Conservation (phyloP, 1,140 invertebrate genomes). For the Steinernema feltiae region DNA sequence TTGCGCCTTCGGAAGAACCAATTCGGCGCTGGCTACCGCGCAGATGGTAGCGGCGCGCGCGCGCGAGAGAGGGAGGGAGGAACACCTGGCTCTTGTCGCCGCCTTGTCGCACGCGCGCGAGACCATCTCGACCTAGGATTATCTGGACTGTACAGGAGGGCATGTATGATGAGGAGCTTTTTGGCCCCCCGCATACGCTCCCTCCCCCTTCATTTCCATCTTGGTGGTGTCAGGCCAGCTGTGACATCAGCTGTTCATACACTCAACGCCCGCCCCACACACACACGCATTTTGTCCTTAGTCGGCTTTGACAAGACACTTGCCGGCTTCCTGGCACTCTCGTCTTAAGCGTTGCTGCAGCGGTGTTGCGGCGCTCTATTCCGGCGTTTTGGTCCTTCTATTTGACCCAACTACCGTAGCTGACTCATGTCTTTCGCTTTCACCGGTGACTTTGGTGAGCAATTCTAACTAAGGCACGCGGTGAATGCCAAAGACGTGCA, state of each 20-base stretch:
- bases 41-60: not conserved
- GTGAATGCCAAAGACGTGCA: conserved; percentile 8
- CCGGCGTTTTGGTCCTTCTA: not conserved
- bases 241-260: conserved; percentile 15
- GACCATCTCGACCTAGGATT: not conserved
- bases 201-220: not conserved
- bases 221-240: conserved; percentile 9
- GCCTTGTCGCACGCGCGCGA: not conserved
- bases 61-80: no score
- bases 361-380: not conserved
- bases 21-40: not conserved
- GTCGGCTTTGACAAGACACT: not conserved
- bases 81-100: not conserved
- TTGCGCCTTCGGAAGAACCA: not conserved
- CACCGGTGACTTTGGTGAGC: conserved; percentile 13
- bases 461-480: conserved; percentile 7
- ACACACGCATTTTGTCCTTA: not conserved
- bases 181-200: not conserved
- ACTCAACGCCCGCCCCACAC: not conserved
- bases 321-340: not conserved
- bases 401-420: not conserved
- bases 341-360: not conserved
- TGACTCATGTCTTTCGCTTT: conserved; percentile 6
- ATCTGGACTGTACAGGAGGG: not conserved
- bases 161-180: not conserved